phyloP scores from a whole-genome alignment of 2,888 invertebrate species.

The Drosophila flavopinicola region DNA sequence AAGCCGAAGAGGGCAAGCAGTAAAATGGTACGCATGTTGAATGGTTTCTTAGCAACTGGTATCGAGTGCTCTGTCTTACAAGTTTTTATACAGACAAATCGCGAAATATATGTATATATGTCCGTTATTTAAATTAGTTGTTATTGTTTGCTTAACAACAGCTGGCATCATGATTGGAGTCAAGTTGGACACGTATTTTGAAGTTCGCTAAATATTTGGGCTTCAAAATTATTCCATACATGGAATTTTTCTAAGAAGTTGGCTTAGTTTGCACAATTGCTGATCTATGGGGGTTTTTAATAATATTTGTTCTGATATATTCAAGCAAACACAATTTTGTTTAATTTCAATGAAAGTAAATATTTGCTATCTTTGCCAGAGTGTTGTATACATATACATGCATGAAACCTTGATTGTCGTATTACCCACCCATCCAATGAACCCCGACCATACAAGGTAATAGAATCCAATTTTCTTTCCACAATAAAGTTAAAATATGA shows the following conservation, averaged over 20 bases:
- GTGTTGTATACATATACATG: not conserved
- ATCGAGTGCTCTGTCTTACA: conserved; percentile 1
- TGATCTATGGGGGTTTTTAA: not conserved
- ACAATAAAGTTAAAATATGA: too few species aligned
- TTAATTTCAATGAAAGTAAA: conserved; percentile 2
- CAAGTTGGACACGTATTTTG: conserved; percentile 14
- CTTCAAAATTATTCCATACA: conserved; percentile 1
- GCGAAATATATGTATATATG: not conserved
- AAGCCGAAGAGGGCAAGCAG: conserved; percentile 62
- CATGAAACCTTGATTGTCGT: not conserved
- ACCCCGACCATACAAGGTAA: too few species aligned
- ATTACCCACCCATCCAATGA: not conserved
- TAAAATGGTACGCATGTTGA: conserved; percentile 58
- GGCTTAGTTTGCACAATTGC: conserved; percentile 50
- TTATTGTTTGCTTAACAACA: conserved; percentile 54
- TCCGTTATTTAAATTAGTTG: conserved; percentile 9
- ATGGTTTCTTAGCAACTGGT: conserved; percentile 53
- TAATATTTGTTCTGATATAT: conserved; percentile 33
- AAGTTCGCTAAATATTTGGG: conserved; percentile 45
- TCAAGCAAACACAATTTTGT: not conserved
- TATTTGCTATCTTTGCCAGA: not conserved
- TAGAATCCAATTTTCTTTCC: too few species aligned
- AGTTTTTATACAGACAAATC: conserved; percentile 49
- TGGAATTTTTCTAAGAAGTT: conserved; percentile 26
- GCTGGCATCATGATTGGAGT: conserved; percentile 41